phyloP scores from a whole-genome alignment of 2,888 invertebrate genomes.

The Leptopterna dolabrata region DNA sequence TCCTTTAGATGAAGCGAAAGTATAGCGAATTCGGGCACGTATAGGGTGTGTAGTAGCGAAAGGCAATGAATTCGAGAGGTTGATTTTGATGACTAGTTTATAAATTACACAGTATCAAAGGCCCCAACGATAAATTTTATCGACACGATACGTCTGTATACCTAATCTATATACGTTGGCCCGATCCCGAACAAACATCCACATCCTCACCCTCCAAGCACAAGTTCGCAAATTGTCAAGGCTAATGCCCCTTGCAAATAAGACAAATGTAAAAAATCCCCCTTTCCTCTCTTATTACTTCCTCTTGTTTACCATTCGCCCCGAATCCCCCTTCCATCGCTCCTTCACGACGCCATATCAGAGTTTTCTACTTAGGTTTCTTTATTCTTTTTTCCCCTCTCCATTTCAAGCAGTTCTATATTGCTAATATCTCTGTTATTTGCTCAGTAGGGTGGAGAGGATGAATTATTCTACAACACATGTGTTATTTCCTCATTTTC shows the following conservation, averaged over 20 bases:
- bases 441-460: neutral
- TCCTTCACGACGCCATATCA: neutral
- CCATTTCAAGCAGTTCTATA: neutral
- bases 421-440: neutral
- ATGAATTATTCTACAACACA: neutral
- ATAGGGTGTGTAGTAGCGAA: too few relatives aligned
- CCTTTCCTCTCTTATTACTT: constrained; percentile 20
- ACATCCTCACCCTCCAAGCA: too few relatives aligned
- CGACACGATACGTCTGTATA: too few relatives aligned
- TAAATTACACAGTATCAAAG: too few relatives aligned
- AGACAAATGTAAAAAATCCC: constrained; percentile 36
- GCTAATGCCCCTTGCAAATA: constrained; percentile 5
- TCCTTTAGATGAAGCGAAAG: too few relatives aligned
- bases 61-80: too few relatives aligned
- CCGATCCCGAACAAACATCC: too few relatives aligned
- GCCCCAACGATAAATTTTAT: too few relatives aligned
- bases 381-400: neutral
- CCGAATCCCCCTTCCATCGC: neutral
- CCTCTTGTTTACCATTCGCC: constrained; percentile 36
- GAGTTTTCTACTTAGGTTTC: neutral
- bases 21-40: too few relatives aligned
- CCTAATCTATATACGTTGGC: too few relatives aligned
- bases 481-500: neutral
- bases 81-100: too few relatives aligned
- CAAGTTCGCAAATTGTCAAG: neutral